Conservation (phyloP, 2,888 invertebrate genomes). For the Yponomeuta evonymella region DNA sequence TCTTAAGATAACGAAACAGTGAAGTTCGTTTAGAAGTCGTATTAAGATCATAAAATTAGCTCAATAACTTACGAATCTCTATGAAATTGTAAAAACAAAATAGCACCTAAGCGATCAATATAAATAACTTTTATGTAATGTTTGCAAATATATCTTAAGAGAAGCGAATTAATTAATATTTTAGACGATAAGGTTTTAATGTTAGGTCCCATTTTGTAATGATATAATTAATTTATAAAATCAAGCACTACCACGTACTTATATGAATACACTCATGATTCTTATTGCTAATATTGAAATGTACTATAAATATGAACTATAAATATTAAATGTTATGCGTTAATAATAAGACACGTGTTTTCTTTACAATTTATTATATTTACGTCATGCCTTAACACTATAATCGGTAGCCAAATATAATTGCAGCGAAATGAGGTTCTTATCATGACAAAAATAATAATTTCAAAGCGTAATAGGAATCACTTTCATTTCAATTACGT, state of each 20-base stretch:
- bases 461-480: no score
- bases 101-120: constrained; percentile 50
- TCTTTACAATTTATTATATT: constrained; percentile 4
- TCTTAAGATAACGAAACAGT: neutral
- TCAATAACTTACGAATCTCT: constrained; percentile 62
- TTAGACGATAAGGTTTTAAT: constrained; percentile 41
- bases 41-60: constrained; percentile 48
- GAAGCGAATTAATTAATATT: constrained; percentile 47
- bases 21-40: constrained; percentile 1
- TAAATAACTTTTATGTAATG: constrained; percentile 27
- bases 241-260: constrained; percentile 71
- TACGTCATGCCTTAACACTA: neutral
- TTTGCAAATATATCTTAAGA: constrained; percentile 28
- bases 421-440: no score
- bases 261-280: constrained; percentile 72
- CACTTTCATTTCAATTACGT: no score
- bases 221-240: constrained; percentile 59
- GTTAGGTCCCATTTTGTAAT: constrained; percentile 73
- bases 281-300: constrained; percentile 75
- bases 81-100: constrained; percentile 53
- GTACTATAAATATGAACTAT: constrained; percentile 77
- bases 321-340: constrained; percentile 82
- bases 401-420: no score
- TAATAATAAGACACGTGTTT: constrained; percentile 72
- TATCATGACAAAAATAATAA: no score